A percentile compares a stretch with the other conserved stretches of the same genome.
Evolutionary conservation across 2,113 vertebrate genomes (phyloP).

Genomic region (Megalops atlanticus): DNA sequence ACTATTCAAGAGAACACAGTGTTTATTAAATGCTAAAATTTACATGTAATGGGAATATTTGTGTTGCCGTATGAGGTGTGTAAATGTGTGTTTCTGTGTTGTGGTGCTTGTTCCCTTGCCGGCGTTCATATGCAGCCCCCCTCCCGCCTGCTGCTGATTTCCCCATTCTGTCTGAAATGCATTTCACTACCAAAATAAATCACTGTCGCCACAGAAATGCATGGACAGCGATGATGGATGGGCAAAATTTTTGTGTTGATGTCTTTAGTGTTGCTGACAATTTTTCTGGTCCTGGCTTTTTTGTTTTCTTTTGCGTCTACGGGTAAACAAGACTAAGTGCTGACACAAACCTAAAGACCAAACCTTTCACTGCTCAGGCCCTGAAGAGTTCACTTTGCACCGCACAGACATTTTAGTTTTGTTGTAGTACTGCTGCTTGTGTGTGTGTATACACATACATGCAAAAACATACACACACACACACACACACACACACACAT

Average conservation of each 20-base stretch:
- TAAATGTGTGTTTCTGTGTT: slow-evolving; percentile 15
- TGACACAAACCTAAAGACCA: slow-evolving; percentile 41
- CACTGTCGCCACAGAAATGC: slow-evolving; percentile 74
- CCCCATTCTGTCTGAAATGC: slow-evolving; percentile 60
- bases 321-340: slow-evolving; percentile 54
- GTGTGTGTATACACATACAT: neutral
- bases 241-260: slow-evolving; percentile 76
- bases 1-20: too few species aligned
- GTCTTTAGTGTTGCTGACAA: slow-evolving; percentile 81
- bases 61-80: neutral
- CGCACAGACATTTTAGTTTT: too few species aligned
- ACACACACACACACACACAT: too few species aligned
- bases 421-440: neutral
- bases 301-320: slow-evolving; percentile 60
- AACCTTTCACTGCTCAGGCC: slow-evolving; percentile 25
- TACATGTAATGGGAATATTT: neutral
- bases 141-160: slow-evolving; percentile 38
- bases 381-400: neutral
- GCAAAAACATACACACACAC: neutral
- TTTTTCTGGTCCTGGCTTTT: slow-evolving; percentile 72
- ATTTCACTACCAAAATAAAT: slow-evolving; percentile 75
- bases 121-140: slow-evolving; percentile 25
- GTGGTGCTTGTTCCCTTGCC: slow-evolving; percentile 37
- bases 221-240: slow-evolving; percentile 77
- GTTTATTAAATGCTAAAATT: neutral